Conservation (phyloP, 1,140 invertebrate genomes). For the Doryteuthis pealeii region DNA sequence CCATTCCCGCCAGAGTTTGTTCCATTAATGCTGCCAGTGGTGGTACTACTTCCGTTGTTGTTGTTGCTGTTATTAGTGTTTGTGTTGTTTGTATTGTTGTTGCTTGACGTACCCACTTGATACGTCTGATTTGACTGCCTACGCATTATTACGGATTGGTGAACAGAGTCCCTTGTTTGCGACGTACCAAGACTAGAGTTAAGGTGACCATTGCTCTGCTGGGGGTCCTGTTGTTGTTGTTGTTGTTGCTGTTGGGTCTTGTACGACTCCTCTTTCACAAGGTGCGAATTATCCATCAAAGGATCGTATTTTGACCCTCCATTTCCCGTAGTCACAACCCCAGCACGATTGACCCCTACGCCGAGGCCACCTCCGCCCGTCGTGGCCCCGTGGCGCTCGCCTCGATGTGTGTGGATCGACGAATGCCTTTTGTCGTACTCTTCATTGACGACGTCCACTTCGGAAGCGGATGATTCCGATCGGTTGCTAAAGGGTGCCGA, state of each 20-base stretch:
- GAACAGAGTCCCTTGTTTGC: slow-evolving; percentile 26
- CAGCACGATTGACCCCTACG: slow-evolving; percentile 1
- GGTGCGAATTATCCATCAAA: slow-evolving; percentile 24
- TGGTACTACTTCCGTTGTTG: neutral
- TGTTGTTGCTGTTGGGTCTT: slow-evolving; percentile 19
- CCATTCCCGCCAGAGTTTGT: slow-evolving; percentile 18
- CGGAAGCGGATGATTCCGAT: slow-evolving; percentile 54
- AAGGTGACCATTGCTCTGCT: slow-evolving; percentile 20
- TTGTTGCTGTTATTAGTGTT: neutral
- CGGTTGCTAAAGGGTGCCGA: slow-evolving; percentile 47
- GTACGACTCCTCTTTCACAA: slow-evolving; percentile 33
- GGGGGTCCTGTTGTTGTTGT: slow-evolving; percentile 10
- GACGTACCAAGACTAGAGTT: slow-evolving; percentile 23
- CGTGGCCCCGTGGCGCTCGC: neutral
- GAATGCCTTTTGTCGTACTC: slow-evolving; percentile 40
- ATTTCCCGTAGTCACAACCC: neutral
- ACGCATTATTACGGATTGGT: slow-evolving; percentile 52
- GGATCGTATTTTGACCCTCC: slow-evolving; percentile 26
- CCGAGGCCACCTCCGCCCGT: slow-evolving; percentile 7
- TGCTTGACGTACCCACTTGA: neutral
- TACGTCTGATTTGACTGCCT: slow-evolving; percentile 29
- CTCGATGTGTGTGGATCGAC: neutral
- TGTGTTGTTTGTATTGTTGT: neutral
- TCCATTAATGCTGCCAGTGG: neutral
- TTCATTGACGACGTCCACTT: slow-evolving; percentile 51